Evolutionary conservation across 2,888 invertebrate genomes (phyloP), one percentile per base, ranked within the genome.

Genomic region (Panopea generosa): DNA sequence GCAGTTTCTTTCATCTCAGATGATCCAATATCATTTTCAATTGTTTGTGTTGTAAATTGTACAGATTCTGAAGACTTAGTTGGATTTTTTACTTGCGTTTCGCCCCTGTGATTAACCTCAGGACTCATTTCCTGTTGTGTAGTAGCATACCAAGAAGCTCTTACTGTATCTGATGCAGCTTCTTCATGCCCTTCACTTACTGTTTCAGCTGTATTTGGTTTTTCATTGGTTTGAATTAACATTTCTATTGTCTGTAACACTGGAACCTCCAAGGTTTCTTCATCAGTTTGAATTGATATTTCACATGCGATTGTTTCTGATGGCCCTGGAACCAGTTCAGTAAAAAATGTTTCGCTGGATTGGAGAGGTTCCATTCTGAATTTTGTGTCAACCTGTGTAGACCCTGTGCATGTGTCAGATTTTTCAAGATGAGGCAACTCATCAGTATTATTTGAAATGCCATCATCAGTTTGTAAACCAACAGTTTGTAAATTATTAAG

Each of bases 401-500:
- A 60, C 52, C 66, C 75, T 49, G 55, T 40, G 50, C 24, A 38
- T 4, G 26, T 45, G 38, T 49, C 40, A 29, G 50, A 59, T 49
- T 38, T n/a, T 38, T 52, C 27, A 18, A 16, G 62, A 26, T 67
- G 43, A 33, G 43, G 24, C 14, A 43, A 45, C 20, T 29, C 62
- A 29, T 38, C 20, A 24, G 50, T 65, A 16, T 9, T 16, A 18
- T 45, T 20, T 18, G 45, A 45, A 16, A 18, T 6, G 16, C 45
- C 6, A 11, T 68, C 61, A 53, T 86, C 83, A 24, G 87, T 86
- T 57, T 87, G 85, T 7, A 78, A 66, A 45, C 77, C 83, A 29
- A 82, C 65, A 20, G 77, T 77, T 9, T 71, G 52, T 24, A 84
- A 27, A 70, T 86, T 70, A 26, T 76, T 57, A 18, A 87, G 40